Base-by-base conservation (phyloP, 2,797 vertebrate species). In the Agapornis canus region DNA sequence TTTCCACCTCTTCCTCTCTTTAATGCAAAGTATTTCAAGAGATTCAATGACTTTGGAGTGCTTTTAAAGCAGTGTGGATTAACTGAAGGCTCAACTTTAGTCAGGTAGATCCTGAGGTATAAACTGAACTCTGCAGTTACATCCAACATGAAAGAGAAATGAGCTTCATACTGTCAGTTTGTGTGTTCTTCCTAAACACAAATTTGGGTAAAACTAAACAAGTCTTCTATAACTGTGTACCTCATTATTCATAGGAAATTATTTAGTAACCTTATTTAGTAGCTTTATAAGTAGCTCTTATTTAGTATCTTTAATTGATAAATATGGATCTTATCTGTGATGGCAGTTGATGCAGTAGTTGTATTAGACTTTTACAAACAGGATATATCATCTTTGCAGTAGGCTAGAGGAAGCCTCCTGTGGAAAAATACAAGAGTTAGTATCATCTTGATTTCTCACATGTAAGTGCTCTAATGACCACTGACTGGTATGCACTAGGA, bases 311-410 rank as follows among this genome's bases (percentile, higher is more conserved):
- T 60, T 37, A 45, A 27, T 35, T 92, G 63, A 52, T 90, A 81
- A 39, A 60, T 64, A 40, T 49, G 39, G 59, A 49, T 89, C 17
- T 78, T 66, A 25, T 51, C 56, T 93, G 61, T 71, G 52, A 64
- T 60, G 81, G 57, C 54, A 45, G 57, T 93, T 78, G 78, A 61
- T 60, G 37, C 70, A 90, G 52, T 54, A 63, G 49, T 88, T 23
- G 4, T 11, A 27, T 35, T 81, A 79, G 73, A 82, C 90, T 95
- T 93, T 92, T 90, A 78, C 32, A 92, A 92, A 66, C 49, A 66
- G 1, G 13, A 21, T 91, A 32, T 35, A 26, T 82, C 31, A 72
- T 45, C 22, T 82, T 73, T 51, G 31, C 23, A 32, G 56, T 48
- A 29, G 60, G 26, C 35, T 86, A 39, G 47, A 69, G 23, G 48